Conservation (phyloP, 2,888 invertebrate species). For the Cancer borealis region DNA sequence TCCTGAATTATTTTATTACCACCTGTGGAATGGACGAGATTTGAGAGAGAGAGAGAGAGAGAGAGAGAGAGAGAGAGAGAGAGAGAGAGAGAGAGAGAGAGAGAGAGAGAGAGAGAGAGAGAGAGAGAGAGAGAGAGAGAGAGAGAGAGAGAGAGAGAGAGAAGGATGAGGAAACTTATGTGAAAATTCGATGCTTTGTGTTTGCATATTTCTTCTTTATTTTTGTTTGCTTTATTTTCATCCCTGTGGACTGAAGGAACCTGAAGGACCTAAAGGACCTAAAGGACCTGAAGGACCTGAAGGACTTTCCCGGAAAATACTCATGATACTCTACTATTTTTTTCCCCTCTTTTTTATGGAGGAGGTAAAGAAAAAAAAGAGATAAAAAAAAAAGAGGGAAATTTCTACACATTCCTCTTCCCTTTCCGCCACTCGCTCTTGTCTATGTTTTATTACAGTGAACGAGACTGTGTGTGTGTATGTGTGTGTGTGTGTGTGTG, state of each 20-base stretch:
- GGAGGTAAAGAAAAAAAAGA: too few species aligned
- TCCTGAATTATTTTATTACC: conserved; percentile 63
- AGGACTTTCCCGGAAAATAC: not conserved
- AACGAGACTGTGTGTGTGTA: not conserved
- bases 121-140: conserved; percentile 47
- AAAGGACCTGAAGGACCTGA: not conserved
- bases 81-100: conserved; percentile 46
- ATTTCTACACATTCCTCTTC: not conserved
- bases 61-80: conserved; percentile 46
- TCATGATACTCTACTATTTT: not conserved
- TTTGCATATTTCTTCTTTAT: not conserved
- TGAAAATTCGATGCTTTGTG: not conserved
- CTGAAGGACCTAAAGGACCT: too few species aligned
- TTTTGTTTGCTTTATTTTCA: not conserved
- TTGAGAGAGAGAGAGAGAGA: conserved; percentile 44
- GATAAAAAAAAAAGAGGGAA: not conserved
- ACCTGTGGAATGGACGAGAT: conserved; percentile 66
- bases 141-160: conserved; percentile 14
- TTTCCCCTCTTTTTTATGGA: not conserved
- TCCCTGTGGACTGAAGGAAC: not conserved
- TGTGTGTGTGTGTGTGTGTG: not conserved
- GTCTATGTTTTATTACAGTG: not conserved
- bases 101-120: conserved; percentile 47
- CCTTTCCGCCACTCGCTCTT: not conserved
- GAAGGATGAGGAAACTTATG: not conserved